Conservation (phyloP, 2,888 invertebrate species). For the Ptychoptera albimana region DNA sequence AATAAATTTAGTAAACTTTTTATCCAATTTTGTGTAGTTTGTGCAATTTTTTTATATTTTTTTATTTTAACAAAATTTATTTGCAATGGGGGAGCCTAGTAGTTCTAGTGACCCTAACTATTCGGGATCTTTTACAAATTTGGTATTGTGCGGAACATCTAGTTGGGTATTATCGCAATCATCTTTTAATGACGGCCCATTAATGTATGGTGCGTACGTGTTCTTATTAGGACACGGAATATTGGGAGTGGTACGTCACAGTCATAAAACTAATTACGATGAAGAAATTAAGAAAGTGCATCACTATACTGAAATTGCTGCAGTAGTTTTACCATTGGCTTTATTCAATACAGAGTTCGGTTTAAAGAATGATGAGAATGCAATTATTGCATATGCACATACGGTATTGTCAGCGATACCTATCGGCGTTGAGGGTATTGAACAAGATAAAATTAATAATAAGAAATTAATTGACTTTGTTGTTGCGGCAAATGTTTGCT, state of each 20-base stretch:
- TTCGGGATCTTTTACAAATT: conserved; percentile 12
- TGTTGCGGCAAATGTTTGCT: conserved; percentile 3
- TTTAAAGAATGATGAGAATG: background rate
- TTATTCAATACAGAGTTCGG: conserved; percentile 4
- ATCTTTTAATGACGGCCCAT: background rate
- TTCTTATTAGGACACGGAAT: conserved; percentile 13
- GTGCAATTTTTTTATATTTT: too few species aligned
- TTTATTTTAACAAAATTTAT: background rate
- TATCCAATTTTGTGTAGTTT: too few species aligned
- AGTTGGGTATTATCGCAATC: conserved; percentile 12
- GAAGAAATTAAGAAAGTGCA: background rate
- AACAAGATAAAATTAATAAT: background rate
- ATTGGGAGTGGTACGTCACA: conserved; percentile 11
- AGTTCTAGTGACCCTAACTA: background rate
- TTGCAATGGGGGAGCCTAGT: conserved; percentile 1
- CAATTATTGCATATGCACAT: background rate
- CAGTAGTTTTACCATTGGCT: conserved; percentile 1
- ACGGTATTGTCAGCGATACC: conserved; percentile 1
- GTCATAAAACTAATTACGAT: conserved; percentile 1
- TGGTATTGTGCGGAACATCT: conserved; percentile 12
- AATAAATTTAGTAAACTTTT: too few species aligned
- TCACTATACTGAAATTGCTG: background rate
- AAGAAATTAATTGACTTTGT: conserved; percentile 1
- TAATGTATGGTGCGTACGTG: conserved; percentile 11
- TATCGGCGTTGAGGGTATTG: background rate